Base-by-base conservation (phyloP, 1,140 invertebrate genomes). In the Anagrus nilaparvatae region DNA sequence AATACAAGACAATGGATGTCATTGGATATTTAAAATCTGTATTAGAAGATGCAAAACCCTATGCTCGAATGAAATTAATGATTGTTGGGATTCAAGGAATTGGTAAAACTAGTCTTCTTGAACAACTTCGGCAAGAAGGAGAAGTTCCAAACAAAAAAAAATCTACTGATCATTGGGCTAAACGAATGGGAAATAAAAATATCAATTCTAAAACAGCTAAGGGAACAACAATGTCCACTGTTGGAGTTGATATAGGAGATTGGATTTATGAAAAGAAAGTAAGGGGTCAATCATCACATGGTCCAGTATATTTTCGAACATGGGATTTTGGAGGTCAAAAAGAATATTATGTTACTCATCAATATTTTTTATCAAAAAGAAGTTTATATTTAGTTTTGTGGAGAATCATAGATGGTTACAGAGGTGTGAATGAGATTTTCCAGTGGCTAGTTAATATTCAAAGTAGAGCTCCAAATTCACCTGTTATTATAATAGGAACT, bases 321-420 rank as follows among this genome's bases (percentile, higher is more conserved):
- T 99, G 96, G 95, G 96, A 99, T 67, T 99, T 99, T 72, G 94
- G 93, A n/a, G 95, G 95, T 1, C 93, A 97, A 69, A 80, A 82
- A 55, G 92, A 96, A 60, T 93, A 94, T 59, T 97, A 97, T 60
- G 88, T 94, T 0, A 98, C 95, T 1, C 95, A 98, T 73, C 93
- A 98, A 56, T 99, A 98, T 62, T 99, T 99, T 61, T 68, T 99
- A 10, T 96, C 93, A 0, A 91, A 93, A 48, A 72, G 96, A 23
- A 96, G 94, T 44, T 67, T 99, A 1, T 98, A 97, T 58, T 69
- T 99, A 10, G 94, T 98, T 4, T 77, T 95, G 0, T 99, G 95
- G 94, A 82, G 83, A 46, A 86, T 97, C 10, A 85, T 82, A 0
- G 93, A 98, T 58, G 94, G 95, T 0, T 81, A 92, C 46, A 79